Percentiles rank a stretch among this genome's conserved stretches.
phyloP scores from a whole-genome alignment of 2,888 invertebrate genomes.

The Incurvaria masculella region DNA sequence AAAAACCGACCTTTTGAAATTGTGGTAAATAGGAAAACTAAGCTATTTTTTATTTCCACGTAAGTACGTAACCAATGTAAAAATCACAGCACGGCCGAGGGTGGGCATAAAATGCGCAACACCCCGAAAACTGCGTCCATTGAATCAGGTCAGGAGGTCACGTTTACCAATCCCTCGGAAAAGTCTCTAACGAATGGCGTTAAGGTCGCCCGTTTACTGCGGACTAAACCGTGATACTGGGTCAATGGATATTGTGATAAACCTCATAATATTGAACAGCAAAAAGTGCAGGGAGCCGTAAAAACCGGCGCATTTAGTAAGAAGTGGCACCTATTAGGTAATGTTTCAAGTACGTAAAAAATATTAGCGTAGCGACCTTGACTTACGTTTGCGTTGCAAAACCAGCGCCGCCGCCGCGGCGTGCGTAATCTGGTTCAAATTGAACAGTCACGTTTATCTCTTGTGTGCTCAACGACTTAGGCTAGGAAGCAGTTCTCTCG shows the following conservation, averaged over 20 bases:
- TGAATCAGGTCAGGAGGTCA: neutral
- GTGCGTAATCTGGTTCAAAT: constrained; percentile 37
- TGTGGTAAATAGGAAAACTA: too few relatives aligned
- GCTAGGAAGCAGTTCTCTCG: too few relatives aligned
- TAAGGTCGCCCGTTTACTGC: neutral
- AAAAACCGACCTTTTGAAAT: too few relatives aligned
- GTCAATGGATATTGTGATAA: neutral
- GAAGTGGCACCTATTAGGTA: constrained; percentile 19
- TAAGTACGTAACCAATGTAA: too few relatives aligned
- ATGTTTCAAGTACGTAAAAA: constrained; percentile 40
- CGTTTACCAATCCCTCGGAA: neutral
- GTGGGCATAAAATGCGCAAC: too few relatives aligned
- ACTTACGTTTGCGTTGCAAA: constrained; percentile 29
- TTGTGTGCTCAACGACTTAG: too few relatives aligned
- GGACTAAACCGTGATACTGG: neutral
- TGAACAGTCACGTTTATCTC: constrained; percentile 38
- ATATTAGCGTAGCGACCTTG: constrained; percentile 42
- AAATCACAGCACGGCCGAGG: too few relatives aligned
- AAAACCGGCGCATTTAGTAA: constrained; percentile 15
- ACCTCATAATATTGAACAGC: neutral
- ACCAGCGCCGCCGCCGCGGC: constrained; percentile 29
- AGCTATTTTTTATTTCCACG: too few relatives aligned
- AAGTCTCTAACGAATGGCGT: neutral
- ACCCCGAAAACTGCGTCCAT: too few relatives aligned
- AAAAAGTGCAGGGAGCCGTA: neutral